Evolutionary conservation across 2,888 invertebrate genomes (phyloP).

Genomic region (Apantesis nais): DNA sequence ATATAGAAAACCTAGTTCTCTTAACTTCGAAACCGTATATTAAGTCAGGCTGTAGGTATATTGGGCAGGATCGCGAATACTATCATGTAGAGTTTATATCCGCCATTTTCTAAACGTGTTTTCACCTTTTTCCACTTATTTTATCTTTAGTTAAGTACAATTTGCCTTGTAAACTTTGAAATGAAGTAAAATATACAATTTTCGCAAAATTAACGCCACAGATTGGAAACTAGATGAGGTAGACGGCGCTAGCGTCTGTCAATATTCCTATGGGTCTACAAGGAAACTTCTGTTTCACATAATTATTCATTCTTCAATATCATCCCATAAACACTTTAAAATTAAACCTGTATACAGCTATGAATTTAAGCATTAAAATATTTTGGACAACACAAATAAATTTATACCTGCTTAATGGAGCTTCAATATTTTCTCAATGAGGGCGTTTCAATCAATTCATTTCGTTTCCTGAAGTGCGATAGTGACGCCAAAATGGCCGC

Average conservation of each 20-base stretch:
- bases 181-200: constrained; percentile 35
- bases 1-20: not conserved
- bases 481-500: constrained; percentile 78
- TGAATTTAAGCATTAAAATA: constrained; percentile 2
- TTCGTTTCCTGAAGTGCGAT: constrained; percentile 55
- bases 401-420: constrained; percentile 51
- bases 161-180: not conserved
- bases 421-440: constrained; percentile 74
- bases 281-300: constrained; percentile 39
- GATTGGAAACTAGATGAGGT: constrained; percentile 57
- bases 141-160: constrained; percentile 2
- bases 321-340: constrained; percentile 20
- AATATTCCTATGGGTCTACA: constrained; percentile 41
- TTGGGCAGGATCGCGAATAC: not conserved
- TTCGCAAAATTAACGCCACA: constrained; percentile 68
- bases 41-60: not conserved
- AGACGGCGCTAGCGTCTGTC: constrained; percentile 79
- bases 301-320: constrained; percentile 24
- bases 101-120: constrained; percentile 51
- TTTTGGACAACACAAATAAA: constrained; percentile 27
- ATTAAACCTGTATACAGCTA: constrained; percentile 1
- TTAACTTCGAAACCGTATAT: not conserved
- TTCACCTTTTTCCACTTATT: constrained; percentile 22
- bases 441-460: constrained; percentile 77
- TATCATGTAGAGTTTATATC: constrained; percentile 24